These are phyloP conservation scores for Anthopleura xanthogrammica DNA, from an alignment of 92 coral and sea anemone genomes.

Conservation along the genomic window DNA sequence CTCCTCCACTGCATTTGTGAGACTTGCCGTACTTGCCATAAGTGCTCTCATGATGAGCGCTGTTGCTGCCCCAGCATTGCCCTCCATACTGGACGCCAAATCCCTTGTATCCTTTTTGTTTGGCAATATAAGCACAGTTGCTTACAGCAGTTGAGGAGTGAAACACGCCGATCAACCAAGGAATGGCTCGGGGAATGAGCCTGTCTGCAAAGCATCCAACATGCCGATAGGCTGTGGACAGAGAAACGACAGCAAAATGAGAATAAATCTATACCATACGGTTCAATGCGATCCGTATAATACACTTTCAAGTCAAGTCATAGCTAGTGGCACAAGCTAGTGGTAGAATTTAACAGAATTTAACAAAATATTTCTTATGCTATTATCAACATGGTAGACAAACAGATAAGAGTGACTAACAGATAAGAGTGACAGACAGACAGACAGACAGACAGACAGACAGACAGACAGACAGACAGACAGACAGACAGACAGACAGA, in stretches of 20 bases:
- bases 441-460: no score
- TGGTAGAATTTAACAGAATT: no score
- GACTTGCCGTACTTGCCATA: conserved; percentile 16
- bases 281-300: no score
- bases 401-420: no score
- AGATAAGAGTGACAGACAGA: no score
- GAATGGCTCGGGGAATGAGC: not conserved
- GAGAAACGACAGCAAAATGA: not conserved
- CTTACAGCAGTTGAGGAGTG: not conserved
- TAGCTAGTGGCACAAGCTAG: no score
- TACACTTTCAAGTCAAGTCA: no score
- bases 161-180: not conserved
- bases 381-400: no score
- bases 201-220: not conserved
- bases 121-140: conserved; percentile 4
- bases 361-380: no score
- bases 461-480: no score
- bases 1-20: not conserved
- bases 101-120: not conserved
- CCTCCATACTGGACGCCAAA: conserved; percentile 10
- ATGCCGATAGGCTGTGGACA: not conserved
- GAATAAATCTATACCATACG: no score
- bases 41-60: not conserved
- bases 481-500: no score
- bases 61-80: not conserved